Percentiles rank a stretch among this genome's conserved stretches.
These are phyloP conservation scores for Temnothorax longispinosus DNA, from an alignment of 1,140 invertebrate genomes.

Conservation along the genomic window DNA sequence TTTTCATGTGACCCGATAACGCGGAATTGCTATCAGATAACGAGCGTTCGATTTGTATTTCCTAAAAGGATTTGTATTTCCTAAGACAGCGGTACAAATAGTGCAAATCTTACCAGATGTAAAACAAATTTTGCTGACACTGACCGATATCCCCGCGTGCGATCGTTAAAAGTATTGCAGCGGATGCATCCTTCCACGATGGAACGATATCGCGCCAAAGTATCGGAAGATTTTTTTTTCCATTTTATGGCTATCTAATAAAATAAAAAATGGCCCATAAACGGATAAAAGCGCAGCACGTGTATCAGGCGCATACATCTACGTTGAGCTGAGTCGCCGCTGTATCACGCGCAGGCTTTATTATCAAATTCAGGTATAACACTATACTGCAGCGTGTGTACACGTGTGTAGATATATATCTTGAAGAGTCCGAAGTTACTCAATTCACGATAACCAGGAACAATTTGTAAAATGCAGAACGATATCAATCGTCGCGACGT, in stretches of 20 bases:
- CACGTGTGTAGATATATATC: not conserved
- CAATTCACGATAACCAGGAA: constrained; percentile 29
- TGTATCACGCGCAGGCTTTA: not conserved
- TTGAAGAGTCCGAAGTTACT: not conserved
- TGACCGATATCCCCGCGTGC: not conserved
- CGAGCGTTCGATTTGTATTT: not conserved
- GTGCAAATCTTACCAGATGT: not conserved
- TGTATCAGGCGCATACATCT: not conserved
- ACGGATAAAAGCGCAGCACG: not conserved
- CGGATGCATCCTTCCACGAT: no score
- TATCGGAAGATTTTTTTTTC: not conserved
- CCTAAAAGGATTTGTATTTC: not conserved
- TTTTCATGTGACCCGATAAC: not conserved
- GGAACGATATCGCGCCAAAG: not conserved
- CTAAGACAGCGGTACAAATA: not conserved
- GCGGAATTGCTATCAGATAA: not conserved
- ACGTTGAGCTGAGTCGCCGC: not conserved
- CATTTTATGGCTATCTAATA: constrained; percentile 9
- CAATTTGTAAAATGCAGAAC: constrained; percentile 46
- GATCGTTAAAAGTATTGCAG: not conserved
- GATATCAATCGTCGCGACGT: constrained; percentile 26
- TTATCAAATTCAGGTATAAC: not conserved
- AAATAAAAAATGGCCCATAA: constrained; percentile 9
- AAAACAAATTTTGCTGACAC: constrained; percentile 20
- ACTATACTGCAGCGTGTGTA: not conserved